Conservation (phyloP, 2,113 vertebrate species). For the Hipposideros armiger region DNA sequence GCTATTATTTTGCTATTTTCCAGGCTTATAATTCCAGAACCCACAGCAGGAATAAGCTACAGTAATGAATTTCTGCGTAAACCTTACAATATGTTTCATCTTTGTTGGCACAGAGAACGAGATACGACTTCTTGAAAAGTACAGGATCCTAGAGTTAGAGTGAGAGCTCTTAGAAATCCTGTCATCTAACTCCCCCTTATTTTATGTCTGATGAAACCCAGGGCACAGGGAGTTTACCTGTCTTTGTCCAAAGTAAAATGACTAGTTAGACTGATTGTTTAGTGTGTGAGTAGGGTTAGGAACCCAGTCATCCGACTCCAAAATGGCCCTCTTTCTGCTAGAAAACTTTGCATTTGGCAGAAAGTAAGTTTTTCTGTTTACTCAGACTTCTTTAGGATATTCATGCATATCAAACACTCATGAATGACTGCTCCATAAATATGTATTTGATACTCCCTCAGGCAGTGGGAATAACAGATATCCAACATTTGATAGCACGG, state of each 20-base stretch:
- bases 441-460: slow-evolving; percentile 4
- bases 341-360: slow-evolving; percentile 36
- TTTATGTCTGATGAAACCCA: neutral
- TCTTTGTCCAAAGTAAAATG: neutral
- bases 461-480: slow-evolving; percentile 28
- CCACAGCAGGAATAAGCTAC: slow-evolving; percentile 9
- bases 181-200: neutral
- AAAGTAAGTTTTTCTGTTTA: slow-evolving; percentile 54
- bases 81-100: neutral
- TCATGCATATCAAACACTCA: neutral
- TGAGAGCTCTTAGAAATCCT: neutral
- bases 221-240: neutral
- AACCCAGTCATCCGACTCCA: neutral
- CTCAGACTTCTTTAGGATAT: slow-evolving; percentile 19
- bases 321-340: neutral
- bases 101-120: slow-evolving; percentile 14
- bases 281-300: neutral
- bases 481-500: neutral
- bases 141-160: neutral
- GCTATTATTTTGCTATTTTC: slow-evolving; percentile 68
- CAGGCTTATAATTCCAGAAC: slow-evolving; percentile 55
- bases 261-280: neutral
- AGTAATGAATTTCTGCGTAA: slow-evolving; percentile 47
- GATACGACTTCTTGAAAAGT: neutral
- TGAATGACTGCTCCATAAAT: slow-evolving; percentile 33